These are phyloP conservation scores for Rosalia funebris DNA, from an alignment of 2,888 invertebrate species.

Conservation along the genomic window DNA sequence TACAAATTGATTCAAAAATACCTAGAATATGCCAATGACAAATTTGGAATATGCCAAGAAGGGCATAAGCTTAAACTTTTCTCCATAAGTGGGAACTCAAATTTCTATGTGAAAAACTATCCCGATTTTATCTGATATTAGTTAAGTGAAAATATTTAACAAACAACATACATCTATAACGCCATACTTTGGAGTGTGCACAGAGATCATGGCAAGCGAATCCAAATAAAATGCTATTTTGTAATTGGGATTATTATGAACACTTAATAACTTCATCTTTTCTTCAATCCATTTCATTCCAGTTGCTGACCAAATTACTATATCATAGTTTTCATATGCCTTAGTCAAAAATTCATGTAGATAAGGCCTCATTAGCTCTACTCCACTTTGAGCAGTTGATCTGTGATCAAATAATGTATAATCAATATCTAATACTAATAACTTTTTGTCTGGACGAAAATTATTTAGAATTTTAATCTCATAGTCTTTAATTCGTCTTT, in stretches of 20 bases:
- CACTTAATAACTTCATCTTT: slow-evolving; percentile 93
- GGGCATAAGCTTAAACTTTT: no score
- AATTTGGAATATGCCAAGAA: no score
- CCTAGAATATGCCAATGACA: no score
- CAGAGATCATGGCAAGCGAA: slow-evolving; percentile 93
- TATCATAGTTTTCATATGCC: slow-evolving; percentile 91
- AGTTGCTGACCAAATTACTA: slow-evolving; percentile 98
- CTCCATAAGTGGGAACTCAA: no score
- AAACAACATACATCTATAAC: slow-evolving; percentile 81
- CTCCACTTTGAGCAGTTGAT: slow-evolving; percentile 87
- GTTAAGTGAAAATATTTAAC: not conserved
- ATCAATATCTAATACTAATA: slow-evolving; percentile 94
- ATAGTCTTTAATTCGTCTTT: slow-evolving; percentile 85
- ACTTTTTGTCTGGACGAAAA: slow-evolving; percentile 84
- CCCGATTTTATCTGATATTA: not conserved
- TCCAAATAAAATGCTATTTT: slow-evolving; percentile 94
- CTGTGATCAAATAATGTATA: slow-evolving; percentile 96
- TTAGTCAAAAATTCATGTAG: slow-evolving; percentile 92
- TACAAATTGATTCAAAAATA: no score
- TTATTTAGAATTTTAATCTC: slow-evolving; percentile 84
- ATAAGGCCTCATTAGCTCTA: slow-evolving; percentile 92
- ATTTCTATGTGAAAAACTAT: not conserved
- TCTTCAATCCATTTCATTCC: slow-evolving; percentile 99
- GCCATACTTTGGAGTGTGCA: slow-evolving; percentile 90
- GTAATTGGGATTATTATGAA: slow-evolving; percentile 82